These are phyloP conservation scores for Cercopithecus hamlyni DNA, from an alignment of 2,797 vertebrate species.

Conservation along the genomic window DNA sequence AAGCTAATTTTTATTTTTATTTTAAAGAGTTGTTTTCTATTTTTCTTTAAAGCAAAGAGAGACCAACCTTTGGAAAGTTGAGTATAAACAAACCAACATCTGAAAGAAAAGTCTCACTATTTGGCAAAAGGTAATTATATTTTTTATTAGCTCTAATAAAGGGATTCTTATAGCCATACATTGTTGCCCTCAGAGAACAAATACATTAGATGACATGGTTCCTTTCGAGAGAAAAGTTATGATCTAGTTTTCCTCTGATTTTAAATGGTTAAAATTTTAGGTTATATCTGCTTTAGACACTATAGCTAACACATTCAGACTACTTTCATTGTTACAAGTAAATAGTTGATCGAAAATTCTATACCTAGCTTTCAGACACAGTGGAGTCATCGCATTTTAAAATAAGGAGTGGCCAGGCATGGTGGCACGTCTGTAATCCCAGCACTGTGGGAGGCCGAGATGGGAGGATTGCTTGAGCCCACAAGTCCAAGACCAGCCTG, in stretches of 20 bases:
- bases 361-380: not conserved
- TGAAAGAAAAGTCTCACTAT: conserved; percentile 93
- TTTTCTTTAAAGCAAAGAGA: conserved; percentile 87
- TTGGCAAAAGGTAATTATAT: conserved; percentile 89
- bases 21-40: conserved; percentile 53
- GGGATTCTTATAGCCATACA: not conserved
- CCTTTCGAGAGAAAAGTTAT: conserved; percentile 43
- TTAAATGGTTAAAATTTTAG: conserved; percentile 15
- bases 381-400: not conserved
- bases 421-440: not conserved
- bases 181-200: not conserved
- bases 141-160: conserved; percentile 44
- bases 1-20: conserved; percentile 16
- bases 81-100: conserved; percentile 89
- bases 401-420: not conserved
- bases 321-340: not conserved
- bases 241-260: not conserved
- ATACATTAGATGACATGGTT: not conserved
- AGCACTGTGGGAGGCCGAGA: not conserved
- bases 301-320: not conserved
- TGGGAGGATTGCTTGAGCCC: not conserved
- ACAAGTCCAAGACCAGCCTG: not conserved
- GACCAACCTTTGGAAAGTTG: conserved; percentile 91
- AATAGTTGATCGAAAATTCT: not conserved
- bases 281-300: not conserved